phyloP scores from a whole-genome alignment of 1,140 invertebrate genomes.

The Tetramorium simillimum region DNA sequence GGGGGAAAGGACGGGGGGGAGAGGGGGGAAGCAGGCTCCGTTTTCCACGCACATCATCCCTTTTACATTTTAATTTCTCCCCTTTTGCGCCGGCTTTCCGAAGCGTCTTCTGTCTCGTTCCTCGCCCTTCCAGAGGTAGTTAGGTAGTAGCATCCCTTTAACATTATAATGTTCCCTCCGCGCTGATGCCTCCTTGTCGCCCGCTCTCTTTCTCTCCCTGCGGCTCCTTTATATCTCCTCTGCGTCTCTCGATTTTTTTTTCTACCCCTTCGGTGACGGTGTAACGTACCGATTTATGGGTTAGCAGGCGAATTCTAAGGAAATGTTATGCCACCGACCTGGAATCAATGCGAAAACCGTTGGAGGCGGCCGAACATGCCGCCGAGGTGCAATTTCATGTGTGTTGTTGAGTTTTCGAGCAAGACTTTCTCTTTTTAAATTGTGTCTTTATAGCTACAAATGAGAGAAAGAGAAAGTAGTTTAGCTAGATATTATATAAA shows the following conservation, averaged over 20 bases:
- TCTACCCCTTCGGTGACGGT: constrained; percentile 72
- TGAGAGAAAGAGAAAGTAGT: background rate
- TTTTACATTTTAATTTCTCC: constrained; percentile 85
- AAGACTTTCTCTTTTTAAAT: constrained; percentile 17
- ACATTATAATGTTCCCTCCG: constrained; percentile 82
- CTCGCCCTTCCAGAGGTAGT: constrained; percentile 62
- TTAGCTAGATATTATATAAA: background rate
- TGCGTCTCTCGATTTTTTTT: constrained; percentile 62
- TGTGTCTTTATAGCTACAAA: background rate
- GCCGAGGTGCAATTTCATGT: constrained; percentile 4
- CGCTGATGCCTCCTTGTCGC: constrained; percentile 34
- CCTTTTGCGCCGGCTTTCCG: constrained; percentile 81
- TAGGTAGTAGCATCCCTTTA: constrained; percentile 79
- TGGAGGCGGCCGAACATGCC: constrained; percentile 57
- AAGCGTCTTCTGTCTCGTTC: constrained; percentile 68
- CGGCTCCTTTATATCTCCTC: constrained; percentile 53
- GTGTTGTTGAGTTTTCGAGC: background rate
- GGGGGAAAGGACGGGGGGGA: background rate
- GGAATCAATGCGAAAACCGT: constrained; percentile 82
- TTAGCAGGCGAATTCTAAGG: constrained; percentile 78
- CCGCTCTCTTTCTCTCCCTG: constrained; percentile 49
- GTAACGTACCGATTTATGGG: constrained; percentile 82
- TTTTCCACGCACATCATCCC: constrained; percentile 83
- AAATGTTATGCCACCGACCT: constrained; percentile 81
- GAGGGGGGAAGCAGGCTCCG: constrained; percentile 62